These are phyloP conservation scores for Drosophila borealis DNA, from an alignment of 2,888 invertebrate species.

Conservation along the genomic window DNA sequence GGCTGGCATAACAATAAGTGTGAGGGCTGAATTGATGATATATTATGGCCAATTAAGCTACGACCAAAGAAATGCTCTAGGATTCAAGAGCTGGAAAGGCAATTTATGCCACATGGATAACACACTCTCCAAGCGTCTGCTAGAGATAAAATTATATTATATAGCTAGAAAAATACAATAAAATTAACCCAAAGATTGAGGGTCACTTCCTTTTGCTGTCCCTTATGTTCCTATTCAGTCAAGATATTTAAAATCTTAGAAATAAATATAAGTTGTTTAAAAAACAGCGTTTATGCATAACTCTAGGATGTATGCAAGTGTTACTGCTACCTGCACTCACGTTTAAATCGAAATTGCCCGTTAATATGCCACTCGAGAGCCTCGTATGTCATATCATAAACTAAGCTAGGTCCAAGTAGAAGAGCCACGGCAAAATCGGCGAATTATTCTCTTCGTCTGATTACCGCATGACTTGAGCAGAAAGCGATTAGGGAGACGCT, in stretches of 20 bases:
- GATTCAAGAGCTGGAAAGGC: neutral
- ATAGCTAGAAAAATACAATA: no score
- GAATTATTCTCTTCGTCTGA: slow-evolving; percentile 73
- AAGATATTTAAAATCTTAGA: no score
- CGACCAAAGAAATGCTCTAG: neutral
- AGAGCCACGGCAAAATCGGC: slow-evolving; percentile 19
- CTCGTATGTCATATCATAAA: neutral
- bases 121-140: no score
- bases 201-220: no score
- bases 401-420: neutral
- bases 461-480: slow-evolving; percentile 78
- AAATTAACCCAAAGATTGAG: no score
- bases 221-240: no score
- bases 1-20: slow-evolving; percentile 39
- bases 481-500: slow-evolving; percentile 76
- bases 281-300: no score
- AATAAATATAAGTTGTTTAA: no score
- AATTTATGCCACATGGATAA: no score
- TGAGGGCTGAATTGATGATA: neutral
- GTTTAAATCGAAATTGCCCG: slow-evolving; percentile 59
- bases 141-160: no score
- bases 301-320: slow-evolving; percentile 9
- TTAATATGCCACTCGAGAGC: slow-evolving; percentile 70
- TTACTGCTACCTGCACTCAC: slow-evolving; percentile 48
- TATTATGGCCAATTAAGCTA: slow-evolving; percentile 7